These are phyloP conservation scores for Graptemys geographica DNA, from an alignment of 2,797 vertebrate species.

Conservation along the genomic window DNA sequence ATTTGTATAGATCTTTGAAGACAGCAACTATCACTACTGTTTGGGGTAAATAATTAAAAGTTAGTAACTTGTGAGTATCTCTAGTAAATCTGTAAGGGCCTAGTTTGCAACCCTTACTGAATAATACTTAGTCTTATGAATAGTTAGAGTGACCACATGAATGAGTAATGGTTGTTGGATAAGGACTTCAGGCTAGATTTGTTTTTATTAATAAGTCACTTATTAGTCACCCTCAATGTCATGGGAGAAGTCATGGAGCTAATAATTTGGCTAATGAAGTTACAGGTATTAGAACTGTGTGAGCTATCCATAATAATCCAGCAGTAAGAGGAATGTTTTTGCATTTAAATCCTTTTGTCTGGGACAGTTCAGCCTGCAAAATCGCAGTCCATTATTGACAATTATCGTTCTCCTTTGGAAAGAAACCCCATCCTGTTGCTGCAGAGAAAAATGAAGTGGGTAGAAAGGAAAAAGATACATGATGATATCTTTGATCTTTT, in stretches of 20 bases:
- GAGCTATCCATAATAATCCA: neutral
- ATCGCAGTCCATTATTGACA: slow-evolving; percentile 40
- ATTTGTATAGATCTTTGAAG: neutral
- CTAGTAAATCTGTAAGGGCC: slow-evolving; percentile 40
- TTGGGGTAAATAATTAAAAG: neutral
- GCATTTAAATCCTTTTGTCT: slow-evolving; percentile 20
- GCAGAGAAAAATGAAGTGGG: slow-evolving; percentile 64
- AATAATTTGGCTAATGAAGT: slow-evolving; percentile 20
- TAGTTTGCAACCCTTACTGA: neutral
- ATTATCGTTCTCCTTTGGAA: slow-evolving; percentile 58
- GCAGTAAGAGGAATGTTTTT: slow-evolving; percentile 15
- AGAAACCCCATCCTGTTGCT: slow-evolving; percentile 43
- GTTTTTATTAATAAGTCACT: neutral
- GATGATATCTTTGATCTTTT: slow-evolving; percentile 71
- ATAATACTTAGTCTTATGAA: slow-evolving; percentile 4
- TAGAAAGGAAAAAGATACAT: slow-evolving; percentile 46
- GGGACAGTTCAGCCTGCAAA: neutral
- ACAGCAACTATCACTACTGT: neutral
- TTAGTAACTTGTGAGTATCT: neutral
- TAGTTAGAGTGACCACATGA: slow-evolving; percentile 15
- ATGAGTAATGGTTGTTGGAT: slow-evolving; percentile 27
- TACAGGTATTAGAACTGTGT: neutral
- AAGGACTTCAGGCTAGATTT: neutral
- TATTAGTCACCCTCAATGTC: slow-evolving; percentile 37
- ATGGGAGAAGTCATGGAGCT: neutral